phyloP scores from a whole-genome alignment of 2,113 vertebrate genomes.

The Hippoglossus stenolepis region DNA sequence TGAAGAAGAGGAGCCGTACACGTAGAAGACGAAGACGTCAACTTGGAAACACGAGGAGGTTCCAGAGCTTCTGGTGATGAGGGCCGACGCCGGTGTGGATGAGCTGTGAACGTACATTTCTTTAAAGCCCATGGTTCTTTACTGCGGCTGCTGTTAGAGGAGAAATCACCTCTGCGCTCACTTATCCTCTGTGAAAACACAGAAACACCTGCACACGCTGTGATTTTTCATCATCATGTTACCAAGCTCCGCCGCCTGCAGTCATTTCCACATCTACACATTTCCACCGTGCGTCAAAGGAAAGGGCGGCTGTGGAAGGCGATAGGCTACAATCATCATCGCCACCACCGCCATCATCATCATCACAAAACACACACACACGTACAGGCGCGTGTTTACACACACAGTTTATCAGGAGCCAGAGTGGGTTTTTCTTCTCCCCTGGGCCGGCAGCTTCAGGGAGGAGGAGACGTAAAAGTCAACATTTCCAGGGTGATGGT shows the following conservation, averaged over 20 bases:
- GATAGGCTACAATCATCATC: slow-evolving; percentile 61
- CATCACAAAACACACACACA: slow-evolving; percentile 20
- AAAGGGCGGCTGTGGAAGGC: slow-evolving; percentile 35
- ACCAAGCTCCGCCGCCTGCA: not conserved
- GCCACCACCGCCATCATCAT: slow-evolving; percentile 13
- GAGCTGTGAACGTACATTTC: too few species aligned
- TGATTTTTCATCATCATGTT: slow-evolving; percentile 53
- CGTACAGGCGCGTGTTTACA: slow-evolving; percentile 13
- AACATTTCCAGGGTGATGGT: slow-evolving; percentile 71
- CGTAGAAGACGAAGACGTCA: too few species aligned
- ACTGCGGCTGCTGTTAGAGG: too few species aligned
- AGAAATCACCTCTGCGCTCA: too few species aligned
- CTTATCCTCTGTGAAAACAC: slow-evolving; percentile 41
- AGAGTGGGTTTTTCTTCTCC: slow-evolving; percentile 36
- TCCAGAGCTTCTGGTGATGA: too few species aligned
- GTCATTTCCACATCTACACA: slow-evolving; percentile 28
- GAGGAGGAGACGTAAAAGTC: slow-evolving; percentile 51
- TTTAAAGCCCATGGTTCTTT: too few species aligned
- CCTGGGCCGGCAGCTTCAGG: slow-evolving; percentile 28
- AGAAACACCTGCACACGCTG: slow-evolving; percentile 59
- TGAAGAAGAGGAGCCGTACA: too few species aligned
- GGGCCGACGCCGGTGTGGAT: too few species aligned
- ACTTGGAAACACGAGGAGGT: too few species aligned
- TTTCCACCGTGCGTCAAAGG: slow-evolving; percentile 51
- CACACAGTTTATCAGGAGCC: slow-evolving; percentile 49